Base-by-base conservation (phyloP, 2,888 invertebrate genomes). In the Monopis laevigella region DNA sequence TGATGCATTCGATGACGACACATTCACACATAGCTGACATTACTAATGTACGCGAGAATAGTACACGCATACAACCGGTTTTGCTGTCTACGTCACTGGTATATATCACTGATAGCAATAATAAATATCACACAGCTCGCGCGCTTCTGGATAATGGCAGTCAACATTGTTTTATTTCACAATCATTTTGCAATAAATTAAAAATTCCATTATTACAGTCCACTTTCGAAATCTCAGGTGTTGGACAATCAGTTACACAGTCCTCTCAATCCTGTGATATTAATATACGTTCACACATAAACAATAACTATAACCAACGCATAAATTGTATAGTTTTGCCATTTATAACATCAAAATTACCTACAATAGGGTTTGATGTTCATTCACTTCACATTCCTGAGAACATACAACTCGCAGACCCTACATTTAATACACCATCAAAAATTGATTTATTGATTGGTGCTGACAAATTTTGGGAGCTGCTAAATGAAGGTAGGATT, bases 391-490 rank as follows among this genome's bases (percentile, higher is more conserved):
- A 27, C 18, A 26, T 41, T 17, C 41, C 41, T 2, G 12, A 35
- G 2, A 24, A 47, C 27, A 42, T 46, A 8, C 14, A 30, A 16
- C 29, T 48, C 2, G 47, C 50, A 7, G 50, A 50, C 42, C 47
- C 50, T 4, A 39, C 39, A 13, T 49, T 46, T 44, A 43, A 43
- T 43, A 24, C 13, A 16, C 26, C 44, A 11, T 40, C 34, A 14
- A 27, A 42, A 39, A 48, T 50, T 12, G 44, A 50, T 30, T 41
- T 49, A n/a, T 39, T 46, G 8, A 30, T 49, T 19, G 48, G 48
- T 7, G 48, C 46, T 14, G 50, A 48, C 34, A 43, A 39, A 26
- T 50, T 50, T 30, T 49, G 48, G 48, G 46, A 46, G 8, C 30
- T 51, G 6, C 42, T 51, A 43, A 18, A 34, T 13, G 36, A 42